Conservation (phyloP, 92 coral and sea anemone genomes). For the Ricordea florida region DNA sequence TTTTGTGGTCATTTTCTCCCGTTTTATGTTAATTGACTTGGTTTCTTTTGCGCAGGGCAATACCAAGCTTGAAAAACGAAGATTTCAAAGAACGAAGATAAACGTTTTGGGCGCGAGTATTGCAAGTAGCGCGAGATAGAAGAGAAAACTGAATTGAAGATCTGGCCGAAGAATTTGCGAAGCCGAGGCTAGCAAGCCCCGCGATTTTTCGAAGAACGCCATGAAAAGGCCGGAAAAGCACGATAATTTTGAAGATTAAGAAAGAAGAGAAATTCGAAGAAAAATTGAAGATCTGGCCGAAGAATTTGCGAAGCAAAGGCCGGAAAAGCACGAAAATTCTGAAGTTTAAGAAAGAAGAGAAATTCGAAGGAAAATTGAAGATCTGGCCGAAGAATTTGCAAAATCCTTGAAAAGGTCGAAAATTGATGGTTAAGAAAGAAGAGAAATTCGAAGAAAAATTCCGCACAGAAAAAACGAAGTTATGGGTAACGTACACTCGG, state of each 20-base stretch:
- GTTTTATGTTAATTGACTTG: constrained; percentile 37
- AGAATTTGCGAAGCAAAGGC: not conserved
- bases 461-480: no score
- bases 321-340: not conserved
- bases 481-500: no score
- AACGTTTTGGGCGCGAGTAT: constrained; percentile 35
- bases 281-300: constrained; percentile 12
- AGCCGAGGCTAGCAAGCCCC: no score
- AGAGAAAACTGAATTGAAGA: no score
- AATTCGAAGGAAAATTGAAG: not conserved
- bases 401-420: no score
- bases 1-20: not conserved
- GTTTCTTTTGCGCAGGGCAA: constrained; percentile 72
- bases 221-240: not conserved
- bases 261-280: not conserved
- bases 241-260: constrained; percentile 4
- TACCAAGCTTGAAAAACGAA: constrained; percentile 57
- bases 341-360: not conserved
- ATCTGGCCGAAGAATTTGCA: constrained; percentile 16
- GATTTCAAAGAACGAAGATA: constrained; percentile 70
- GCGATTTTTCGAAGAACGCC: no score
- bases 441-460: no score
- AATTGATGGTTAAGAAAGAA: no score
- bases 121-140: constrained; percentile 63
- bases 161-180: no score